Evolutionary conservation across 2,113 vertebrate species (phyloP).

Genomic region (Thalassoma bifasciatum): DNA sequence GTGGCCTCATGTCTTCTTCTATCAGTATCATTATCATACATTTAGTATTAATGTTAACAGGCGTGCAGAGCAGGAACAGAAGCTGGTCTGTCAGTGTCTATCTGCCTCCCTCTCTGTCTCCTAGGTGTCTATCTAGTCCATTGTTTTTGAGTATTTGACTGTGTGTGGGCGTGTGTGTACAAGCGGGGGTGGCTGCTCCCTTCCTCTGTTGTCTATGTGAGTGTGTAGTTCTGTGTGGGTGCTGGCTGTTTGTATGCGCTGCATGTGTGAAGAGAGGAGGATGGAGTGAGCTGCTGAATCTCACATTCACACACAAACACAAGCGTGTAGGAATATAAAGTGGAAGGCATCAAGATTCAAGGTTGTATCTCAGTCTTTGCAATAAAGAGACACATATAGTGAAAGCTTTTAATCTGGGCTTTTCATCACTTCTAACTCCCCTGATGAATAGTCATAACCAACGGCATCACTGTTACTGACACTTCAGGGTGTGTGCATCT

Average conservation of each 20-base stretch:
- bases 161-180: conserved; percentile 23
- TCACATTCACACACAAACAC: conserved; percentile 20
- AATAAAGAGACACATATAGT: background rate
- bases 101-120: conserved; percentile 4
- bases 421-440: background rate
- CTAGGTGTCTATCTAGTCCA: conserved; percentile 8
- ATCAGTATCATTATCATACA: background rate
- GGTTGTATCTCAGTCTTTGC: conserved; percentile 33
- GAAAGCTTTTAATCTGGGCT: too few species aligned
- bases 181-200: conserved; percentile 6
- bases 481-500: background rate
- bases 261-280: conserved; percentile 70
- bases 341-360: conserved; percentile 37
- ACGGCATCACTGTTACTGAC: background rate
- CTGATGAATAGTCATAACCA: background rate
- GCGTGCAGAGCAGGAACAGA: conserved; percentile 1
- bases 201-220: conserved; percentile 16
- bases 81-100: background rate
- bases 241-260: conserved; percentile 59
- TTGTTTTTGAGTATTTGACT: conserved; percentile 18
- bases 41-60: conserved; percentile 2
- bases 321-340: conserved; percentile 31
- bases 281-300: conserved; percentile 58
- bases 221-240: conserved; percentile 57
- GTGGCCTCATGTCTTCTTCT: background rate